Evolutionary conservation across 1,140 invertebrate genomes (phyloP).

Genomic region (Drosophila takahashii): DNA sequence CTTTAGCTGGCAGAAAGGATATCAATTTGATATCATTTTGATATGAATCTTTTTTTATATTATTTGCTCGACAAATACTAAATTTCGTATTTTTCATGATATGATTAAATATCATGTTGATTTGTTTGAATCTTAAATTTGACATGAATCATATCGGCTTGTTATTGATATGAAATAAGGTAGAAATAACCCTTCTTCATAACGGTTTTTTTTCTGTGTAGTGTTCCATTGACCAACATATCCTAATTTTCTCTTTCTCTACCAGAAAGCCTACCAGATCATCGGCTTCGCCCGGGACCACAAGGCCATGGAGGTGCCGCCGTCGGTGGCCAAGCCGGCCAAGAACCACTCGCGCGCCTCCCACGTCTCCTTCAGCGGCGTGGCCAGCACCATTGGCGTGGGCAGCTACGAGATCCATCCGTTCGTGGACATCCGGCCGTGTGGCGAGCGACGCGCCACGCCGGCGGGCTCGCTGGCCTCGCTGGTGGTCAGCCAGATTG

Average conservation of each 20-base stretch:
- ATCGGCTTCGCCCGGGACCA: conserved; percentile 62
- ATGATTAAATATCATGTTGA: too few relatives aligned
- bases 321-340: conserved; percentile 8
- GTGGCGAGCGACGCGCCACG: conserved; percentile 61
- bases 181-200: too few relatives aligned
- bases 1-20: too few relatives aligned
- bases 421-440: conserved; percentile 69
- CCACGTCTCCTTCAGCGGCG: conserved; percentile 70
- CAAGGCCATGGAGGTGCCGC: conserved; percentile 53
- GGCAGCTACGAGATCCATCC: conserved; percentile 80
- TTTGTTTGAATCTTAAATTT: too few relatives aligned
- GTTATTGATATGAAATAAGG: too few relatives aligned
- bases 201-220: too few relatives aligned
- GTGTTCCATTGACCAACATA: not conserved
- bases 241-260: not conserved
- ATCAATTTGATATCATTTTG: too few relatives aligned
- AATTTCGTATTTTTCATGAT: too few relatives aligned
- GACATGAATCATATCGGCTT: too few relatives aligned
- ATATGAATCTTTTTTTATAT: too few relatives aligned
- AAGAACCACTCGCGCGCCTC: conserved; percentile 58
- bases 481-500: conserved; percentile 62
- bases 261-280: conserved; percentile 71
- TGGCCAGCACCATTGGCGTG: conserved; percentile 71
- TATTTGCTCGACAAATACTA: too few relatives aligned
- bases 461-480: conserved; percentile 77